A percentile compares a stretch with the other conserved stretches of the same genome.
These are phyloP conservation scores for Aspidiotus destructor DNA, from an alignment of 2,888 invertebrate genomes.

Conservation along the genomic window DNA sequence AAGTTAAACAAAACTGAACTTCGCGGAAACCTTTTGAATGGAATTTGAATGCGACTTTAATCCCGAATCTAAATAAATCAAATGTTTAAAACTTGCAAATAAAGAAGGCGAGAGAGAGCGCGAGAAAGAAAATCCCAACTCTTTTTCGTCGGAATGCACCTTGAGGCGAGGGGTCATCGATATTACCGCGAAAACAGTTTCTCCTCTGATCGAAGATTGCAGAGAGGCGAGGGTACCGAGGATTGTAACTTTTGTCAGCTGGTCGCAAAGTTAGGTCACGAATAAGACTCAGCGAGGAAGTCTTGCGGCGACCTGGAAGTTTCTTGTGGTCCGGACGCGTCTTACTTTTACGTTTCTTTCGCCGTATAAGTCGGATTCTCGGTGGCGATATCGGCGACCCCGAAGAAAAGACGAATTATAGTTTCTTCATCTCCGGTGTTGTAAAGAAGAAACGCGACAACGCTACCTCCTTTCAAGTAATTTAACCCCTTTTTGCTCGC, in stretches of 20 bases:
- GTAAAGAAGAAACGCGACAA: background rate
- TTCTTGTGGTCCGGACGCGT: conserved; percentile 26
- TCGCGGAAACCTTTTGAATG: background rate
- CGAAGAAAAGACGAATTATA: conserved; percentile 29
- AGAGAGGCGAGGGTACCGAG: too few species aligned
- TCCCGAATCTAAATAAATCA: background rate
- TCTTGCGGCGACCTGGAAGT: conserved; percentile 30
- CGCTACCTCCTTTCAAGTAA: conserved; percentile 24
- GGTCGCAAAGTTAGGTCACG: background rate
- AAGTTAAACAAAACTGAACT: background rate
- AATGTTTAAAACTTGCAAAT: background rate
- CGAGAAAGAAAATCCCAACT: background rate
- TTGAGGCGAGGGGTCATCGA: too few species aligned
- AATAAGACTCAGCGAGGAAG: conserved; percentile 23
- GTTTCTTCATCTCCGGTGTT: conserved; percentile 31
- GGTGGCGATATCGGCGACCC: conserved; percentile 26
- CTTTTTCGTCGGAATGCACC: too few species aligned
- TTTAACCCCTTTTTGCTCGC: conserved; percentile 19
- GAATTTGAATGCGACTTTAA: background rate
- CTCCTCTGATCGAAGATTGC: too few species aligned
- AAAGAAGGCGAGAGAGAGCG: background rate
- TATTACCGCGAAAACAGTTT: too few species aligned
- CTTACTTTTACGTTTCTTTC: conserved; percentile 21
- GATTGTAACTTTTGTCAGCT: background rate
- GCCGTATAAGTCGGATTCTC: conserved; percentile 12